Base-by-base conservation (phyloP, 2,888 invertebrate genomes). In the Tubulanus polymorphus region DNA sequence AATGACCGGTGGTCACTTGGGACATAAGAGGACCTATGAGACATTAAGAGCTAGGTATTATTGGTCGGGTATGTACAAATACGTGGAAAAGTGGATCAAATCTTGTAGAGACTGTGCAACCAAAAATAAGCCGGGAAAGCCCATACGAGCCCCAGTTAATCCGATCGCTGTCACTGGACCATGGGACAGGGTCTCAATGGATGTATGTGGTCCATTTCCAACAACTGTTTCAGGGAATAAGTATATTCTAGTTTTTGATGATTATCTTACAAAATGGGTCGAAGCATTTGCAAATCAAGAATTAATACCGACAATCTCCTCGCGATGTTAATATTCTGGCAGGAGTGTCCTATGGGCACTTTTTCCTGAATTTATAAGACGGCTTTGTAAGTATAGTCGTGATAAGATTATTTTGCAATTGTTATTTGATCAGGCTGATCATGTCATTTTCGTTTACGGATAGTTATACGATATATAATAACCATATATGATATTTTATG, bases 201-300 rank as follows among this genome's bases (percentile, higher is more conserved):
- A 63, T 53, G 27, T 59, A 18, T 28, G 62, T 23, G 62, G 63
- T 26, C 62, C 60, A 23, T 48, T 64, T 8, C 62, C 62, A 1
- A 10, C 8, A n/a, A 56, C 63, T 6, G 53, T 30, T 10, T 53
- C 56, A n/a, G 61, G 56, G 25, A 65, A 63, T 32, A 41, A 50
- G 23, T 65, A 57, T 48, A 56, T 64, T n/a, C 47, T 65, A 37
- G 52, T 57, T 2, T 56, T 61, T 1, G 59, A 49, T 3, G 62
- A 65, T 30, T 45, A 57, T 49, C 62, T 65, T 30, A 54, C 49
- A 15, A 63, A 56, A 32, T 61, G 63, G 63, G 50, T 49, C 1
- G 61, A 61, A 20, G 29, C 56, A 29, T 46, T 61, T 23, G 50
- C 62, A 15, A 46, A 61, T 8, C 54, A n/a, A n/a, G n/a, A n/a